Conservation (phyloP, 37 sponge, comb jelly and placozoan genomes). For the Bolinopsis microptera region DNA sequence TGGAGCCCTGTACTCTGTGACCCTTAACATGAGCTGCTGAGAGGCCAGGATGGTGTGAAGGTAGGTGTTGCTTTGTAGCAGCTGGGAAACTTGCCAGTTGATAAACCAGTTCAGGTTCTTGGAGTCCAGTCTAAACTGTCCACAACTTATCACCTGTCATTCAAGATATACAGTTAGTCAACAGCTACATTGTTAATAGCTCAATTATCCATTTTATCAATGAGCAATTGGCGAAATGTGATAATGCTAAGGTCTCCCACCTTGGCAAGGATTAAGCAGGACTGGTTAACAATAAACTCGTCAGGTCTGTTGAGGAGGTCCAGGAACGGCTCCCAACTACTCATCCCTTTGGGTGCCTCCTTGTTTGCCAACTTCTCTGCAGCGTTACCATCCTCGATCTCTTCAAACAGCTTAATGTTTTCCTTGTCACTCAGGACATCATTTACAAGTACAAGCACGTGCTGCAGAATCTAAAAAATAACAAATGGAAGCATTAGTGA, state of each 20-base stretch:
- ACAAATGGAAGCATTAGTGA: too few species aligned
- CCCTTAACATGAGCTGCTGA: slow-evolving; percentile 13
- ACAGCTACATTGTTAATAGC: too few species aligned
- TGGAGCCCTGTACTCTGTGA: neutral
- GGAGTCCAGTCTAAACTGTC: neutral
- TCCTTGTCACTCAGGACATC: neutral
- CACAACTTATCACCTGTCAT: slow-evolving; percentile 27
- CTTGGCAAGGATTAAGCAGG: slow-evolving; percentile 30
- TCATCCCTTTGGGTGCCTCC: neutral
- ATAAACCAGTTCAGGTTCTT: slow-evolving; percentile 45
- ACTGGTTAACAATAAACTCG: slow-evolving; percentile 12
- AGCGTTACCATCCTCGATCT: neutral
- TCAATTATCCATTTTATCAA: too few species aligned
- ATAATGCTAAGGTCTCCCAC: too few species aligned
- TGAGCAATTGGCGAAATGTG: too few species aligned
- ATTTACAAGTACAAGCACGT: slow-evolving; percentile 34
- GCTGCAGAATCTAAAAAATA: neutral
- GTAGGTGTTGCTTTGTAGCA: slow-evolving; percentile 11
- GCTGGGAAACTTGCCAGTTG: slow-evolving; percentile 28
- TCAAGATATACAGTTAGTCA: neutral
- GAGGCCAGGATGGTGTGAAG: slow-evolving; percentile 49
- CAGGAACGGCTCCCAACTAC: slow-evolving; percentile 24
- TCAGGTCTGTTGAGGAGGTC: slow-evolving; percentile 25
- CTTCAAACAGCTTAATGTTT: slow-evolving; percentile 5
- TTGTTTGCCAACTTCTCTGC: neutral